Evolutionary conservation across 92 coral and sea anemone species (phyloP), one percentile per base, ranked within the genome.

Genomic region (Phymanthus crucifer): DNA sequence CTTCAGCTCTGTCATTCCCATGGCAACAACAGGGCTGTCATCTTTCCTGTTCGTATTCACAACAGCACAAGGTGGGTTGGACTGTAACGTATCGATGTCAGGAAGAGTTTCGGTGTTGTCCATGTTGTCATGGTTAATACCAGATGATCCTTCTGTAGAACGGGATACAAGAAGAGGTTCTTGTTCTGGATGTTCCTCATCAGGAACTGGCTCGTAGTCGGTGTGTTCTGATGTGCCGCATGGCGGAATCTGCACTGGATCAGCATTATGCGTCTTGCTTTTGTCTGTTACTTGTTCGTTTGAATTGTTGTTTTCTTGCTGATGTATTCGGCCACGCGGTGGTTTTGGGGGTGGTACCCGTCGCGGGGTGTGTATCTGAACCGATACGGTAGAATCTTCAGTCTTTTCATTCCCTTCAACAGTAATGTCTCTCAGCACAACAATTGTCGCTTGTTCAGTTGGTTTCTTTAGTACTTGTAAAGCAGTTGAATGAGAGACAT

Each of bases 391-490:
- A 13, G 46, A n/a, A 14, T 78, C 66, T 12, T 45, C 73, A 36
- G 36, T 64, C 3, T 23, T 46, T 1, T 27, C 17, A 18, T 77
- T 52, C 12, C 4, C 19, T 73, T 48, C 75, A n/a, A 1, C 46
- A 40, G 16, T 52, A 11, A 24, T 70, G 29, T 90, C 93, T 78
- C 99, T 79, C 45, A 93, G 58, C 18, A 90, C 81, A 70, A 87
- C 90, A 61, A 96, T 80, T 6, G 89, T 85, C 12, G 90, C 86
- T 10, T 83, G 74, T 34, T 90, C 90, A 71, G 87, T 71, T 9
- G 99, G 99, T 83, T 93, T 96, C 89, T 96, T 93, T 12, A 96
- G 89, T 66, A 89, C 76, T 83, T 96, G 99, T 27, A 96, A 79
- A 3, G 97, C 98, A 81, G 83, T 84, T 10, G 98, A 87, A 73